Conservation (phyloP, 2,888 invertebrate species). For the Perizoma flavofasciatum region DNA sequence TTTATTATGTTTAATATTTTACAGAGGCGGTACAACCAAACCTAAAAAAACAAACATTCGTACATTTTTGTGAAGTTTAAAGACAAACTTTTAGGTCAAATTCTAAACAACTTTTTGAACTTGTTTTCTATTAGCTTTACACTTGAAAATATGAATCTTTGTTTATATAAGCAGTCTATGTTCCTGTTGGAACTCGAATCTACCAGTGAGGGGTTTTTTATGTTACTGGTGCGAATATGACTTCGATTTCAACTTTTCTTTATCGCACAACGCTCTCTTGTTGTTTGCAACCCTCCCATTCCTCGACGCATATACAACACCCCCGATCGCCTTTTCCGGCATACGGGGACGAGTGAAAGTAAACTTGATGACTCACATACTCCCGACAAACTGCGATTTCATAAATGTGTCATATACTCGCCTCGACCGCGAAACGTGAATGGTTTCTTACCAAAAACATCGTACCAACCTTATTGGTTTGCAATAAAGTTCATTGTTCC, state of each 20-base stretch:
- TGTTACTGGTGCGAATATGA: slow-evolving; percentile 9
- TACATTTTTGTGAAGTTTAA: slow-evolving; percentile 1
- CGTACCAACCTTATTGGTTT: slow-evolving; percentile 27
- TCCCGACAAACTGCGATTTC: slow-evolving; percentile 61
- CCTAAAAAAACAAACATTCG: slow-evolving; percentile 5
- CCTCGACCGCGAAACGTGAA: slow-evolving; percentile 31
- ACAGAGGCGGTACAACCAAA: slow-evolving; percentile 2
- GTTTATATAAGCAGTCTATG: not conserved
- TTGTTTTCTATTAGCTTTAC: not conserved
- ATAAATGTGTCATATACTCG: slow-evolving; percentile 43
- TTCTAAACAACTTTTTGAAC: not conserved
- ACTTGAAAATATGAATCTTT: slow-evolving; percentile 6
- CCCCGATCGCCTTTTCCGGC: slow-evolving; percentile 37
- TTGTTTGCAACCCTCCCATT: slow-evolving; percentile 29
- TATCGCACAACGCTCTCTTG: slow-evolving; percentile 13
- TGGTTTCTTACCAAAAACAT: slow-evolving; percentile 29
- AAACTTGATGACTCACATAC: slow-evolving; percentile 67
- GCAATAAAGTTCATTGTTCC: slow-evolving; percentile 28
- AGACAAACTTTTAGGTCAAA: not conserved
- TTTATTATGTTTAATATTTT: slow-evolving; percentile 6
- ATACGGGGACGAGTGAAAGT: slow-evolving; percentile 70
- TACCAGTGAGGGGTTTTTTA: not conserved
- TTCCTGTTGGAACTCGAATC: too few species aligned
- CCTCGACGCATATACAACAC: slow-evolving; percentile 29
- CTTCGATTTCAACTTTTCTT: slow-evolving; percentile 14